A percentile compares a stretch with the other conserved stretches of the same genome.
Conservation (phyloP, 2,113 vertebrate species). For the Ramphastos sulfuratus region DNA sequence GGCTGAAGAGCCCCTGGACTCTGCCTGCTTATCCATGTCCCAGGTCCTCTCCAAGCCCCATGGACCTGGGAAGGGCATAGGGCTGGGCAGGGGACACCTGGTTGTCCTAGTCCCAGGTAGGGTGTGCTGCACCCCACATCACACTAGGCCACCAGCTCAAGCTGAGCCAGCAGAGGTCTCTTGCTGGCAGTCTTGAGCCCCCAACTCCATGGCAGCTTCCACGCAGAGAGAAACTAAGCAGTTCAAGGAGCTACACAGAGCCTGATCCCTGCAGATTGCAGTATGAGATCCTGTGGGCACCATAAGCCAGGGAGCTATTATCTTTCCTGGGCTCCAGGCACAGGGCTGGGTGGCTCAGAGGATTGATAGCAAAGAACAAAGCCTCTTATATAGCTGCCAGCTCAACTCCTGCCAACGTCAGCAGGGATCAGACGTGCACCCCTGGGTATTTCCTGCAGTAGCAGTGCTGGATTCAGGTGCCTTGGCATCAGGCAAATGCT, state of each 20-base stretch:
- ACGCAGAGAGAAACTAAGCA: not conserved
- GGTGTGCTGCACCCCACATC: no score
- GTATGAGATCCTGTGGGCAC: not conserved
- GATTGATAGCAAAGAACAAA: conserved; percentile 50
- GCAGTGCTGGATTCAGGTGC: not conserved
- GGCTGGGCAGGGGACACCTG: not conserved
- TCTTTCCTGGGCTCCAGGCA: not conserved
- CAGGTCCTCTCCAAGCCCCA: not conserved
- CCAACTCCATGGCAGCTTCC: not conserved
- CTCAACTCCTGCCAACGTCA: conserved; percentile 31
- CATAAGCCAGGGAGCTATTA: conserved; percentile 49
- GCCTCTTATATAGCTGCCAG: conserved; percentile 50
- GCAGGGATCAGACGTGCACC: not conserved
- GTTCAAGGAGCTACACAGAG: not conserved
- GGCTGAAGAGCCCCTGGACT: not conserved
- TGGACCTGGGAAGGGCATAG: not conserved
- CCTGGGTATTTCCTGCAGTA: not conserved
- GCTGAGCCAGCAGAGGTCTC: conserved; percentile 12
- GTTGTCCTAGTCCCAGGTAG: not conserved
- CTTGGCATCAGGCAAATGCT: not conserved
- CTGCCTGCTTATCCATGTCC: not conserved
- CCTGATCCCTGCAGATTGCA: conserved; percentile 31
- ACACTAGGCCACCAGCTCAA: not conserved
- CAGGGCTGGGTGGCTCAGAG: conserved; percentile 25
- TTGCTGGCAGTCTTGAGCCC: not conserved